A percentile compares a stretch with the other conserved stretches of the same genome.
Evolutionary conservation across 2,797 vertebrate genomes (phyloP).

Genomic region (Microchirus variegatus): DNA sequence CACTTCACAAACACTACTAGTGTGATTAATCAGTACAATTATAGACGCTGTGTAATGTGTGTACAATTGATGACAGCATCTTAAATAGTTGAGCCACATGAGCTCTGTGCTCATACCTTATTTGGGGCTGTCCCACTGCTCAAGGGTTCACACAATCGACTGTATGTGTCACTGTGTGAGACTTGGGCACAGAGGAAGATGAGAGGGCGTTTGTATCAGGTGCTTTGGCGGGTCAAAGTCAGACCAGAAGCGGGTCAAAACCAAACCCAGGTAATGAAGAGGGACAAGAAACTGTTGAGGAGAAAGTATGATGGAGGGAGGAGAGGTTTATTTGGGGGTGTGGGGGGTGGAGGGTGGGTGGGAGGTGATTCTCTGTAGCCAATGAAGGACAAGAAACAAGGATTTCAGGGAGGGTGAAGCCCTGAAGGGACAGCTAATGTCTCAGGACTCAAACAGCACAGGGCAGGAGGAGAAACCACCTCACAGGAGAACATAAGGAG

Average conservation of each 20-base stretch:
- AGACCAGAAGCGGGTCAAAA: conserved; percentile 4
- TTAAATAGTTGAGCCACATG: conserved; percentile 56
- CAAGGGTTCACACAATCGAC: conserved; percentile 65
- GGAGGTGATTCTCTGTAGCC: conserved; percentile 76
- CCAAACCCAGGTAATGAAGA: conserved; percentile 29
- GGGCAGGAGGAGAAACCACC: conserved; percentile 31
- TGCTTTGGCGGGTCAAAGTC: conserved; percentile 33
- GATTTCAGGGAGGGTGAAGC: conserved; percentile 71
- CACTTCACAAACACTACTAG: not conserved
- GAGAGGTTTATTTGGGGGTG: conserved; percentile 52
- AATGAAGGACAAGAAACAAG: conserved; percentile 74
- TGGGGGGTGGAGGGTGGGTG: conserved; percentile 69
- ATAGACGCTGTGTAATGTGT: conserved; percentile 27
- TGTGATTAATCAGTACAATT: conserved; percentile 24
- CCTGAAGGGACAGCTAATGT: conserved; percentile 44
- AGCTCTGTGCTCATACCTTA: conserved; percentile 75
- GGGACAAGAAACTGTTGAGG: conserved; percentile 37
- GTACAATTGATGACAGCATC: conserved; percentile 58
- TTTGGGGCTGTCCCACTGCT: conserved; percentile 75
- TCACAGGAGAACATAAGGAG: conserved; percentile 15
- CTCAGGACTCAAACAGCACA: conserved; percentile 27
- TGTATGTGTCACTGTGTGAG: conserved; percentile 65
- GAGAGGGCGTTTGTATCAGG: conserved; percentile 29
- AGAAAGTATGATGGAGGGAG: conserved; percentile 62
- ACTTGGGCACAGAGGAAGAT: conserved; percentile 57